Evolutionary conservation across 2,113 vertebrate species (phyloP).

Genomic region (Chloroceryle aenea): DNA sequence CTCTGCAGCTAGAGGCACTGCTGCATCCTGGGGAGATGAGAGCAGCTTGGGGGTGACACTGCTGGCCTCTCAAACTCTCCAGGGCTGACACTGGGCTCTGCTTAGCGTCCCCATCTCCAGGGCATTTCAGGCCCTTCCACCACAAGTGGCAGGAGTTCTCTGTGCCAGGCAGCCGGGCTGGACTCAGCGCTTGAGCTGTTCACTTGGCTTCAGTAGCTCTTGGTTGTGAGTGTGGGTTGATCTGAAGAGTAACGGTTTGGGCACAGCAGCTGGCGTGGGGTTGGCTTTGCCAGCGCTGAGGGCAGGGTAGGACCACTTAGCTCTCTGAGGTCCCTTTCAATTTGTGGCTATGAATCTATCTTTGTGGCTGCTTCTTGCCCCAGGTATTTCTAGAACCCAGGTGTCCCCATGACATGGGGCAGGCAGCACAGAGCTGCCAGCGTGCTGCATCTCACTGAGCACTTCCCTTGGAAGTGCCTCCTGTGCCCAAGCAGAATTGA

Average conservation of each 20-base stretch:
- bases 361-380: not conserved
- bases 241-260: not conserved
- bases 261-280: accelerated
- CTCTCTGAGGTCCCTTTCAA: accelerated
- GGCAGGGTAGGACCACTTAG: not conserved
- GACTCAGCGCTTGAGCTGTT: accelerated
- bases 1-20: not conserved
- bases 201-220: not conserved
- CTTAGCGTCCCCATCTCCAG: not conserved
- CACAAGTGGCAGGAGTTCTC: accelerated
- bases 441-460: accelerated
- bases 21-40: not conserved
- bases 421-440: not conserved
- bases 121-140: accelerated
- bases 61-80: not conserved
- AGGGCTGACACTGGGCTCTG: not conserved
- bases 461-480: not conserved
- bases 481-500: accelerated
- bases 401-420: accelerated
- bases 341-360: not conserved
- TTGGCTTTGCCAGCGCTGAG: not conserved
- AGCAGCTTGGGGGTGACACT: not conserved
- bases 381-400: accelerated
- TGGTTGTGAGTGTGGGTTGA: not conserved
- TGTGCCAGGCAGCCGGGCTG: accelerated